Evolutionary conservation across 2,113 vertebrate genomes (phyloP).

Genomic region (Antigone vipio): DNA sequence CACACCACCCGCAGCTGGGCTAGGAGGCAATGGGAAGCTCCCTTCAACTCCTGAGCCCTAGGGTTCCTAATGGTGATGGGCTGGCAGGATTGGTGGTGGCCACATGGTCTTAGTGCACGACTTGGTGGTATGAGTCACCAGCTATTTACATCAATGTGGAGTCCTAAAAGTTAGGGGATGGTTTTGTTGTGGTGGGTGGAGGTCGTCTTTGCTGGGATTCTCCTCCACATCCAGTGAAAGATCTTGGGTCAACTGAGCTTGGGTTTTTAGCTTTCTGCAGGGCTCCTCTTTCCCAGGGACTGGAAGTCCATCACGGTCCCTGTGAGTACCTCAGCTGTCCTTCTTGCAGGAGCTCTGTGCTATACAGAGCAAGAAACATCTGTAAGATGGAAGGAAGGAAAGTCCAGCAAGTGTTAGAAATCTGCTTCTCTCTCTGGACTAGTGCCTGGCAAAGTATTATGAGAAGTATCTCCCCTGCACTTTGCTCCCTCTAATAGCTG

Average conservation of each 20-base stretch:
- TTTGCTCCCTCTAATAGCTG: background rate
- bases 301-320: background rate
- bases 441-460: background rate
- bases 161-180: background rate
- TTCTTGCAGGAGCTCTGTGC: background rate
- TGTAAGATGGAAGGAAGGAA: background rate
- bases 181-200: background rate
- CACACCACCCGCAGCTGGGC: background rate
- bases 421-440: background rate
- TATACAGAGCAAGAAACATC: background rate
- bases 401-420: background rate
- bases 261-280: background rate
- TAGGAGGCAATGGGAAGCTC: background rate
- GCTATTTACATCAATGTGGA: background rate
- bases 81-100: background rate
- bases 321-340: background rate
- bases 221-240: background rate
- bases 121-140: background rate
- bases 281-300: background rate
- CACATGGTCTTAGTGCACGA: fast-evolving
- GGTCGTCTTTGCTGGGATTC: background rate
- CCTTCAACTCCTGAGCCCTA: background rate
- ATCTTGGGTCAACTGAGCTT: background rate
- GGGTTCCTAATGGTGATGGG: background rate
- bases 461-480: background rate